Evolutionary conservation across 1,140 invertebrate genomes (phyloP).

Genomic region (Venturia canescens): DNA sequence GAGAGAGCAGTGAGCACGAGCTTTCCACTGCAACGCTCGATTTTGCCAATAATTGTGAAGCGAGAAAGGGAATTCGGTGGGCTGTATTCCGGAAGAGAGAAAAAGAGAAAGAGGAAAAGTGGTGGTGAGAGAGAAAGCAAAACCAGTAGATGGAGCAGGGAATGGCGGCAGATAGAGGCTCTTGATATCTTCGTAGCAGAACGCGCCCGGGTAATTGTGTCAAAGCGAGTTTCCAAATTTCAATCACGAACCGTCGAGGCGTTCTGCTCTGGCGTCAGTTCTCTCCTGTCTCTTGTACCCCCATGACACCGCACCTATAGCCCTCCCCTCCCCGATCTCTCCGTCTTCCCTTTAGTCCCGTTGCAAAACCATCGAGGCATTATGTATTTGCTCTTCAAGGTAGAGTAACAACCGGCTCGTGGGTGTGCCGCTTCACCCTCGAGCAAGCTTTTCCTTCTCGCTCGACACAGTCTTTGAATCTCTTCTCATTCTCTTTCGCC

Average conservation of each 20-base stretch:
- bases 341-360: slow-evolving; percentile 52
- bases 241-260: slow-evolving; percentile 69
- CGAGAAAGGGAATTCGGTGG: slow-evolving; percentile 54
- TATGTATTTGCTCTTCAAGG: slow-evolving; percentile 76
- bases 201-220: slow-evolving; percentile 73
- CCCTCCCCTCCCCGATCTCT: background rate
- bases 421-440: slow-evolving; percentile 47
- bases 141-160: slow-evolving; percentile 11
- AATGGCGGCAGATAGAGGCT: slow-evolving; percentile 28
- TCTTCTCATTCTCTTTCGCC: slow-evolving; percentile 60
- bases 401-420: slow-evolving; percentile 71
- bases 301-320: slow-evolving; percentile 18
- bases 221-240: slow-evolving; percentile 76
- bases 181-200: slow-evolving; percentile 54
- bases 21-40: slow-evolving; percentile 55
- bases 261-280: slow-evolving; percentile 58
- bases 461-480: slow-evolving; percentile 65
- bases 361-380: slow-evolving; percentile 76
- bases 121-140: slow-evolving; percentile 11
- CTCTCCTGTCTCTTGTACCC: slow-evolving; percentile 43
- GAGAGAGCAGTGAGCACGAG: slow-evolving; percentile 39
- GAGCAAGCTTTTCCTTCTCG: slow-evolving; percentile 60
- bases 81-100: slow-evolving; percentile 40
- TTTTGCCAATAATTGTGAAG: slow-evolving; percentile 57
- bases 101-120: slow-evolving; percentile 1